Evolutionary conservation across 2,888 invertebrate genomes (phyloP), one percentile per base, ranked within the genome.

Genomic region (Protonemura montana): DNA sequence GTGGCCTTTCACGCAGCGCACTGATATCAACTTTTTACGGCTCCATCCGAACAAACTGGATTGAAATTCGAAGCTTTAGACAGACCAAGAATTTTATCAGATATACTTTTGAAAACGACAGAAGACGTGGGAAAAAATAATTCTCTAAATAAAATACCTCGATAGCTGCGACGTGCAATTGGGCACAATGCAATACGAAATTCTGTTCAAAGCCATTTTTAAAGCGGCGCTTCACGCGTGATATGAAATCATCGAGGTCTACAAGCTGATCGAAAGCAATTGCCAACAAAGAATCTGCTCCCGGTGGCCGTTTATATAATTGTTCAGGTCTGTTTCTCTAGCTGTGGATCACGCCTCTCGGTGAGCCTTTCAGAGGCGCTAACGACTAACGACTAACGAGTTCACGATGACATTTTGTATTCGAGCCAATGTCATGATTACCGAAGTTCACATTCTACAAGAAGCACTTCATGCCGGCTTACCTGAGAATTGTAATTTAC

Each of bases 51-150:
- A 21, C 59, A 21, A 59, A 59, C 13, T 59, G 59, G n/a, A 59
- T 59, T 59, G 59, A 59, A 59, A 59, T 10, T 59, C 21, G 59
- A 59, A 59, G 21, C 16, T 13, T 59, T 59, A 21, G 6, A 59
- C 59, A 59, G 59, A 59, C 21, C 59, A 59, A 59, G 59, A 3
- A 59, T 21, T 10, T 59, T 21, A 59, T 59, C 59, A 21, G 21
- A 59, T 59, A 59, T 21, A 21, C 59, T 59, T 59, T 59, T 59
- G 41, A 59, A 59, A 59, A 59, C 13, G 13, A 59, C 59, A 59
- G n/a, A n/a, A 59, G 59, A 59, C 59, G 59, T 59, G 59, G 59
- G 59, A 59, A 59, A 59, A 59, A 59, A 59, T 59, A 59, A 59
- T 21, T 59, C 59, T 59, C 21, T 21, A 59, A 59, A 59, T 59